Conservation (phyloP, 2,888 invertebrate genomes). For the Argyra leucocephala region DNA sequence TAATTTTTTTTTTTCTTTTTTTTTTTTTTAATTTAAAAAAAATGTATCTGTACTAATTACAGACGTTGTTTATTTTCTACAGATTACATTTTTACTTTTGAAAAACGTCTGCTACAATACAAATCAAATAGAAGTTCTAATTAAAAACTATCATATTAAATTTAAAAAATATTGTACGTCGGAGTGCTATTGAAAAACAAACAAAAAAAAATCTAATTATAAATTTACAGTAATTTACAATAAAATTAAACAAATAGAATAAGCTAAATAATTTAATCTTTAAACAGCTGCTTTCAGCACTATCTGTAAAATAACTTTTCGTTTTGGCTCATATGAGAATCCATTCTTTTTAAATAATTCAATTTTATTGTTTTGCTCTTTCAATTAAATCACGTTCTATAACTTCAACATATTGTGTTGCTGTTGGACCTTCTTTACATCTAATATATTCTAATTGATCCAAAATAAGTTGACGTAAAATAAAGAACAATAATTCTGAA, state of each 20-base stretch:
- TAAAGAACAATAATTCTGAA: slow-evolving; percentile 89
- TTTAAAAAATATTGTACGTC: too few relatives aligned
- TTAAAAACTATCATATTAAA: too few relatives aligned
- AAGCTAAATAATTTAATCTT: neutral
- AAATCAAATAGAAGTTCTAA: too few relatives aligned
- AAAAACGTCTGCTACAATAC: too few relatives aligned
- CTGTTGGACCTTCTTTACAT: slow-evolving; percentile 55
- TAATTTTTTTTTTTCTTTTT: too few relatives aligned
- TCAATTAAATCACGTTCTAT: slow-evolving; percentile 74
- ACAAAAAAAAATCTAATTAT: neutral
- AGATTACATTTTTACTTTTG: too few relatives aligned
- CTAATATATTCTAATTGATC: slow-evolving; percentile 82
- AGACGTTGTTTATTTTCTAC: too few relatives aligned
- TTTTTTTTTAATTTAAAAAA: too few relatives aligned
- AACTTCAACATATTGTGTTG: slow-evolving; percentile 71
- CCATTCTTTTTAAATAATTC: slow-evolving; percentile 80
- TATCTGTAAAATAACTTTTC: slow-evolving; percentile 77
- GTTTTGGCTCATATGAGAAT: slow-evolving; percentile 72
- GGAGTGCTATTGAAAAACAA: neutral
- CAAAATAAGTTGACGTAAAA: slow-evolving; percentile 82
- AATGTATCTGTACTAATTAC: too few relatives aligned
- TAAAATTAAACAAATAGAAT: neutral
- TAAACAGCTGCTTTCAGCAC: slow-evolving; percentile 50
- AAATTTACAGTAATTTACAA: neutral
- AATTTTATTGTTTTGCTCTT: slow-evolving; percentile 80